phyloP scores from a whole-genome alignment of 2,113 vertebrate genomes.

The Labrus mixtus region DNA sequence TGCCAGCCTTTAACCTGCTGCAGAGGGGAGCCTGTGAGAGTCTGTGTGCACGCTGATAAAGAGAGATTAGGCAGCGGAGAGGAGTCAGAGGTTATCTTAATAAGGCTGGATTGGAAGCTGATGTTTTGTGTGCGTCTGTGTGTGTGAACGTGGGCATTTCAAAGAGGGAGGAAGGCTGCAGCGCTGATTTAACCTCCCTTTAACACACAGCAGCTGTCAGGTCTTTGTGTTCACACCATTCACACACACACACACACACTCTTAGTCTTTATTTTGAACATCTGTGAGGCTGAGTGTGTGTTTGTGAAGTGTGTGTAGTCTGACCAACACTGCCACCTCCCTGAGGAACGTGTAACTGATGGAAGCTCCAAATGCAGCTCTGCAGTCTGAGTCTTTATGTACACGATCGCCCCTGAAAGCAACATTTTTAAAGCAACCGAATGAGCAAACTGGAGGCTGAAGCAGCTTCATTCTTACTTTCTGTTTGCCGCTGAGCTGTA shows the following conservation, averaged over 20 bases:
- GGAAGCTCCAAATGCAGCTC: not conserved
- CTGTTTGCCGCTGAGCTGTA: conserved; percentile 47
- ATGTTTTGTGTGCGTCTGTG: conserved; percentile 19
- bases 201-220: conserved; percentile 59
- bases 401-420: not conserved
- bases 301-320: conserved; percentile 46
- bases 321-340: conserved; percentile 95
- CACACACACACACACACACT: conserved; percentile 4
- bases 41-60: conserved; percentile 45
- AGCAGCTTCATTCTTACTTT: not conserved
- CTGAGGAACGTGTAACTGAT: conserved; percentile 83
- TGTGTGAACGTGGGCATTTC: conserved; percentile 41
- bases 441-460: not conserved
- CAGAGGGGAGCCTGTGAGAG: conserved; percentile 39
- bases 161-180: conserved; percentile 35
- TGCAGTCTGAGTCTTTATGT: not conserved
- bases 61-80: conserved; percentile 39
- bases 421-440: not conserved
- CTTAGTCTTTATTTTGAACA: conserved; percentile 11
- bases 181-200: conserved; percentile 43
- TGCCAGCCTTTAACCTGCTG: conserved; percentile 19
- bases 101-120: conserved; percentile 45
- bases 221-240: conserved; percentile 45
- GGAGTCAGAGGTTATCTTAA: conserved; percentile 74
- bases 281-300: conserved; percentile 2